Evolutionary conservation across 2,113 vertebrate species (phyloP), one percentile per base, ranked within the genome.

Genomic region (Prinia subflava): DNA sequence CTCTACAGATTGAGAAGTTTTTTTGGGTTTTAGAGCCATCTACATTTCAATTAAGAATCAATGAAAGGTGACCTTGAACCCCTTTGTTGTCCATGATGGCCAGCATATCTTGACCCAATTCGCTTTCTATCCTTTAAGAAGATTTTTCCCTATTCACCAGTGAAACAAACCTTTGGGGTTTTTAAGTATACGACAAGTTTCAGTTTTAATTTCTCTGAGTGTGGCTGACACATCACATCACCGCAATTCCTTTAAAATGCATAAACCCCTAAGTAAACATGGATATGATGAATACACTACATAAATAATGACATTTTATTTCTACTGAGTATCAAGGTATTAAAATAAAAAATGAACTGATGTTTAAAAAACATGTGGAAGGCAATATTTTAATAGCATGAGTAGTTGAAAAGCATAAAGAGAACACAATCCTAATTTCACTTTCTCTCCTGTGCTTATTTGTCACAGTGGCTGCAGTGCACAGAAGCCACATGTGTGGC

Each of bases 401-500:
- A n/a, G 7, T 13, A 56, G 20, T 12, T 81, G 41, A 77, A 81
- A 87, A 92, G 20, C 14, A 20, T 56, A 41, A 89, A 68, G 23
- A 47, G 35, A 82, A 56, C 9, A 52, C 39, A 27, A 65, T 68
- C 27, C 13, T 68, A 41, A 31, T 49, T 39, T 90, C 44, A n/a
- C 3, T 6, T 83, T 80, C 70, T 56, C 15, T 81, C 13, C 49
- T 64, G 28, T n/a, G 16, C 18, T 82, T 80, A 5, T 65, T 80
- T 90, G n/a, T 82, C 55, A 30, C 13, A 6, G 59, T 0, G 3
- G 22, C 41, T 78, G 35, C 4, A 27, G 39, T 13, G 13, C 52
- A 60, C 1, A 10, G 62, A 63, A 85, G 53, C 10, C 44, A 16
- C 0, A 0, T 2, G 2, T 2, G 0, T 16, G 76, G 15, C 42